Base-by-base conservation (phyloP, 2,888 invertebrate genomes). In the Himalopsyche japonica region DNA sequence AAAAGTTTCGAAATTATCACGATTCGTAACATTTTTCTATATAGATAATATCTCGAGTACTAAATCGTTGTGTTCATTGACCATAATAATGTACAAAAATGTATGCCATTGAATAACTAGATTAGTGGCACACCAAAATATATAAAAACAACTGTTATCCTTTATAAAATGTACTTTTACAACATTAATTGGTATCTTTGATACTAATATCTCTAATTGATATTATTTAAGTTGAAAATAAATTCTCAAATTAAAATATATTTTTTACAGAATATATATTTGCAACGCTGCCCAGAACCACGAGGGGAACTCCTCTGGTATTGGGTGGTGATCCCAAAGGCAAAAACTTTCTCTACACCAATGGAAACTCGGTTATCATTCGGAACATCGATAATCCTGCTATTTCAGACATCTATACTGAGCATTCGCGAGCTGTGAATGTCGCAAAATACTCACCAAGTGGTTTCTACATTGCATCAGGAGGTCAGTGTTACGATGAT, bases 381-480 rank as follows among this genome's bases (percentile, higher is more conserved):
- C 94, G 99, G 88, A 97, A 99, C 91, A 97, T 99, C 88, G 97
- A 98, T 96, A 96, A 99, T 92, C 98, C 99, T 87, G 95, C 97
- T 24, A 95, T 97, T 88, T 94, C 97, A 86, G 99, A 99, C 90
- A 95, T 99, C 87, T 99, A 99, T 91, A 98, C 99, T 4, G 98
- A 99, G 91, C 99, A 99, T 92, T 97, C 98, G 79, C 96, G 97
- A 89, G 94, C 95, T 89, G 98, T 98, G 4, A 98, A 97, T 90
- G 98, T 99, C 84, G 99, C 99, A 85, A 99, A 99, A 91, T 99
- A 98, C 91, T 98, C 99, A 34, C 99, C 99, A 10, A 98, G 97
- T 91, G 98, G 99, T 87, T 99, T 97, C 92, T 99, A 99, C 91
- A 99, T 99, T 89, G 98, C 98, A 70, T 99, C 99, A 87, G 99